phyloP scores from a whole-genome alignment of 2,113 vertebrate species.

The Syngnathus floridae region DNA sequence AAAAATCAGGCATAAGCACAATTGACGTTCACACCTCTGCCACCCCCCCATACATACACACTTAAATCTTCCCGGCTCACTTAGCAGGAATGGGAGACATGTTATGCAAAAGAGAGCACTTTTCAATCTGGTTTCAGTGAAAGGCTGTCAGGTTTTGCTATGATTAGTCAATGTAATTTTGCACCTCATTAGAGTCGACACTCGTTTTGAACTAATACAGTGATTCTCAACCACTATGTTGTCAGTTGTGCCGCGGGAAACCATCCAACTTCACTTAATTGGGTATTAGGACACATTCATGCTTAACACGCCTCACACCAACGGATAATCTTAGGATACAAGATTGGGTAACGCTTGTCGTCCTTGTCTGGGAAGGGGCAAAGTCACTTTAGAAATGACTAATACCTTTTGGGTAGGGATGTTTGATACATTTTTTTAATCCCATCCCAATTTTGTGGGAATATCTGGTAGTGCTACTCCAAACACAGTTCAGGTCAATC shows the following conservation, averaged over 20 bases:
- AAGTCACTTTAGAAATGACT: too few relatives aligned
- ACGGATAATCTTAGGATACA: too few relatives aligned
- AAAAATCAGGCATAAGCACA: slow-evolving; percentile 46
- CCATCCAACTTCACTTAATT: background rate
- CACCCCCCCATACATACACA: slow-evolving; percentile 23
- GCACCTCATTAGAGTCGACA: slow-evolving; percentile 52
- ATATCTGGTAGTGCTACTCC: too few relatives aligned
- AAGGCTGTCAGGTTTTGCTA: slow-evolving; percentile 51
- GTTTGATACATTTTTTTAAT: too few relatives aligned
- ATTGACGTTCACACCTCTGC: slow-evolving; percentile 48
- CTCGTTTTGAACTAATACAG: background rate
- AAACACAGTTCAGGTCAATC: background rate
- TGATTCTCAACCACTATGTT: background rate
- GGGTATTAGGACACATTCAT: background rate
- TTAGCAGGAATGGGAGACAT: slow-evolving; percentile 55
- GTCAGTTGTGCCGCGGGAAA: background rate
- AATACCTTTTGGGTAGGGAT: too few relatives aligned
- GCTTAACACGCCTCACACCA: too few relatives aligned
- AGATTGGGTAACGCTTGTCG: too few relatives aligned
- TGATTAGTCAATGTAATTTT: slow-evolving; percentile 51
- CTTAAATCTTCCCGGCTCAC: slow-evolving; percentile 46
- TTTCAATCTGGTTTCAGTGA: slow-evolving; percentile 51
- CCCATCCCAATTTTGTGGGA: too few relatives aligned
- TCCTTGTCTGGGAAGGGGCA: too few relatives aligned
- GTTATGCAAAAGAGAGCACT: slow-evolving; percentile 49